Percentiles rank a stretch among this genome's conserved stretches.
These are phyloP conservation scores for Sorex fumeus DNA, from an alignment of 2,113 vertebrate species.

Conservation along the genomic window DNA sequence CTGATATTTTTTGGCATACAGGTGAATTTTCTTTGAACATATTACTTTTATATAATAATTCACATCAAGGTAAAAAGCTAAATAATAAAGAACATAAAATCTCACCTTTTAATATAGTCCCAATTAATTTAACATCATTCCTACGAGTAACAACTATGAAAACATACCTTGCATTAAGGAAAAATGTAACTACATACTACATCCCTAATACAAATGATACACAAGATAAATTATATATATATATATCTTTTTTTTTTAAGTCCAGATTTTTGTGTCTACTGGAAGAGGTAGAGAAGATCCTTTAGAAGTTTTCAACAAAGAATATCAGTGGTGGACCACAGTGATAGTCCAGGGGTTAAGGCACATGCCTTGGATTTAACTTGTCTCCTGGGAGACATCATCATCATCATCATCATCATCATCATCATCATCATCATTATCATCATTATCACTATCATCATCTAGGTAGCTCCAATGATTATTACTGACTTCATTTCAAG, in stretches of 20 bases:
- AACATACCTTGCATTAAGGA: neutral
- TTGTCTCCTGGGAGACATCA: no score
- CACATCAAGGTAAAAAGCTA: neutral
- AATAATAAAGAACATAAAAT: neutral
- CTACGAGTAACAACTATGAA: neutral
- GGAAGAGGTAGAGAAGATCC: neutral
- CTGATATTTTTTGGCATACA: neutral
- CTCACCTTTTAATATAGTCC: neutral
- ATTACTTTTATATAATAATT: conserved; percentile 36
- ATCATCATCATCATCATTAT: no score
- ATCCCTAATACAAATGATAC: neutral
- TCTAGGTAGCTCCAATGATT: neutral
- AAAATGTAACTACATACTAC: neutral
- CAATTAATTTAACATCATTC: neutral
- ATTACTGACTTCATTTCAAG: neutral
- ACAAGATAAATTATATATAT: neutral
- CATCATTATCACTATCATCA: no score
- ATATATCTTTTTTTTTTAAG: neutral
- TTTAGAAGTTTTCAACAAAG: neutral
- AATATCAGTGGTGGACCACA: neutral
- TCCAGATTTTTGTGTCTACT: neutral
- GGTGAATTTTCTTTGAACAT: conserved; percentile 28
- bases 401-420: no score
- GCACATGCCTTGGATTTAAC: no score
- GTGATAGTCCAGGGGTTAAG: no score